Evolutionary conservation across 2,113 vertebrate species (phyloP).

Genomic region (Entelurus aequoreus): DNA sequence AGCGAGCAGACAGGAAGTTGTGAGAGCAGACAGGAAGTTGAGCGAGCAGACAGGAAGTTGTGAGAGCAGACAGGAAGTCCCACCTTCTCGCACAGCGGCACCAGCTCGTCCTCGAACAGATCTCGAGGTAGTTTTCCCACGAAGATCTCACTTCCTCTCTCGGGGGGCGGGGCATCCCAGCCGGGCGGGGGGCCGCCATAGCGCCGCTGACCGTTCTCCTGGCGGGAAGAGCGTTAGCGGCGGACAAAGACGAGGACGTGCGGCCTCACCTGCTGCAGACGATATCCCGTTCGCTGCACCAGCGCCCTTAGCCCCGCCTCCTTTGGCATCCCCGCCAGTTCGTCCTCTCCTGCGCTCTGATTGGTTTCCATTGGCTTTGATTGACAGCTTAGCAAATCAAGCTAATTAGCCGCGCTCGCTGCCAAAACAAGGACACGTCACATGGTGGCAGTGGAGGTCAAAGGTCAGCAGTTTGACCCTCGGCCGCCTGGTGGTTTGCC

Average conservation of each 20-base stretch:
- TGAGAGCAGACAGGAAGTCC: neutral
- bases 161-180: conserved; percentile 86
- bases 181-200: conserved; percentile 90
- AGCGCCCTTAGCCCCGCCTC: conserved; percentile 84
- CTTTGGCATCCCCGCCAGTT: conserved; percentile 89
- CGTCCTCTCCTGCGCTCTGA: conserved; percentile 93
- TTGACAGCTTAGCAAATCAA: conserved; percentile 97
- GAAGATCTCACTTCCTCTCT: conserved; percentile 96
- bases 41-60: neutral
- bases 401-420: conserved; percentile 99
- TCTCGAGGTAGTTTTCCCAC: conserved; percentile 95
- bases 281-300: conserved; percentile 92
- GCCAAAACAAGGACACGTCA: conserved; percentile 65
- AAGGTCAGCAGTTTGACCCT: no score
- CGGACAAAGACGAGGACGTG: neutral
- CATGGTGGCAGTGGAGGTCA: neutral
- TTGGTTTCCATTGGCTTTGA: conserved; percentile 99
- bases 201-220: conserved; percentile 97
- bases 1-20: neutral
- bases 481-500: neutral
- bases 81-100: conserved; percentile 97
- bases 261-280: conserved; percentile 82
- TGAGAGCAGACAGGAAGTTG: conserved; percentile 29
- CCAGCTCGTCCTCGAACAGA: conserved; percentile 96
- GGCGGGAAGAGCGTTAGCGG: neutral